Conservation (phyloP, 2,888 invertebrate genomes). For the Chrysolina oricalcia region DNA sequence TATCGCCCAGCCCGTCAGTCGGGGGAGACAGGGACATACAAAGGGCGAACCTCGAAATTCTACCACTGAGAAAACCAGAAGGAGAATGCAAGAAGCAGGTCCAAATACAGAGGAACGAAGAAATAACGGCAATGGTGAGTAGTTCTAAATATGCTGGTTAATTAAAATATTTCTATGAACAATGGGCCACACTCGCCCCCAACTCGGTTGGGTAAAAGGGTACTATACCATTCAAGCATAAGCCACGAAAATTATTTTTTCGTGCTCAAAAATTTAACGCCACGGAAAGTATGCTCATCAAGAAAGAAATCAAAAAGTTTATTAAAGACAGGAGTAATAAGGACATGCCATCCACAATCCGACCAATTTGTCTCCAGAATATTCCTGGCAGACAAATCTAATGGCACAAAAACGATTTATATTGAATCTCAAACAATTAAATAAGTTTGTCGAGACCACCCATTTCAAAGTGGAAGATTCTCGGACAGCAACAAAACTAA, state of each 20-base stretch:
- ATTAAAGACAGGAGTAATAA: too few relatives aligned
- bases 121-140: constrained; percentile 24
- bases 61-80: background rate
- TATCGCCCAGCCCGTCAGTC: constrained; percentile 28
- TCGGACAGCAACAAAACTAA: background rate
- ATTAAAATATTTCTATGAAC: constrained; percentile 9
- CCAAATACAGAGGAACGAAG: background rate
- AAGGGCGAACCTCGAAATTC: background rate
- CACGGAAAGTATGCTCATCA: background rate
- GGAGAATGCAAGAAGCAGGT: constrained; percentile 4
- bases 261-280: background rate
- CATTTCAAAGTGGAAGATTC: constrained; percentile 34
- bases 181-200: constrained; percentile 18
- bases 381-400: constrained; percentile 23
- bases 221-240: constrained; percentile 23
- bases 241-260: background rate
- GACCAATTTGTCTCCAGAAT: background rate
- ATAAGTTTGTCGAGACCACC: background rate
- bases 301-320: background rate
- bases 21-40: background rate
- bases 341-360: too few relatives aligned
- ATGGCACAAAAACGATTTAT: constrained; percentile 30
- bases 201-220: constrained; percentile 21
- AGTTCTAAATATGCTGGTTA: constrained; percentile 5
- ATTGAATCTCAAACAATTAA: constrained; percentile 35